Evolutionary conservation across 1,140 invertebrate genomes (phyloP).

Genomic region (Calycopis cecrops): DNA sequence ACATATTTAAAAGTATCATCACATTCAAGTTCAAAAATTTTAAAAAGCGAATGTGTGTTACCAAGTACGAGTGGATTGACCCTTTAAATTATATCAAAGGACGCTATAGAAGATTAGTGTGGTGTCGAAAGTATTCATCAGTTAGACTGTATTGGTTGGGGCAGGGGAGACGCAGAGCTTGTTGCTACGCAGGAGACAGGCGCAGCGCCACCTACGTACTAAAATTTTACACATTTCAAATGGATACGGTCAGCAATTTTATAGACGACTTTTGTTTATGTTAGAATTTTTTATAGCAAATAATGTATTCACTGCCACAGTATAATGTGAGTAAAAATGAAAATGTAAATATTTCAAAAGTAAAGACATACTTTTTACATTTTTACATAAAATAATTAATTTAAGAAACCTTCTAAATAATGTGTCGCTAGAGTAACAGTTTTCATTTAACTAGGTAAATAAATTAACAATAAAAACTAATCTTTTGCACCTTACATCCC

Average conservation of each 20-base stretch:
- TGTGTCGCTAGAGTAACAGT: no score
- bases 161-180: slow-evolving; percentile 42
- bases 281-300: background rate
- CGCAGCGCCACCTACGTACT: slow-evolving; percentile 36
- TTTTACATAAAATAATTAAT: no score
- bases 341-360: no score
- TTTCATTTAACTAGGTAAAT: no score
- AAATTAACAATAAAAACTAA: no score
- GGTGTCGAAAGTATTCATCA: slow-evolving; percentile 64
- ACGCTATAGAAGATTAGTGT: slow-evolving; percentile 19
- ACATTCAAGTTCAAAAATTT: background rate
- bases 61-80: slow-evolving; percentile 16
- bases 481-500: no score
- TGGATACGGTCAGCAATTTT: slow-evolving; percentile 12
- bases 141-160: slow-evolving; percentile 51
- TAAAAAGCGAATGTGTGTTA: slow-evolving; percentile 20
- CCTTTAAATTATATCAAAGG: slow-evolving; percentile 18
- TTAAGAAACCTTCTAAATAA: no score
- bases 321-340: no score
- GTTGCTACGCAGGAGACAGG: slow-evolving; percentile 49
- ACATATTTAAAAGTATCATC: no score
- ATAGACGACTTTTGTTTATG: background rate
- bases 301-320: background rate
- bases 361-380: no score
- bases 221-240: slow-evolving; percentile 21